Base-by-base conservation (phyloP, 2,888 invertebrate species). In the Catocala sponsa region DNA sequence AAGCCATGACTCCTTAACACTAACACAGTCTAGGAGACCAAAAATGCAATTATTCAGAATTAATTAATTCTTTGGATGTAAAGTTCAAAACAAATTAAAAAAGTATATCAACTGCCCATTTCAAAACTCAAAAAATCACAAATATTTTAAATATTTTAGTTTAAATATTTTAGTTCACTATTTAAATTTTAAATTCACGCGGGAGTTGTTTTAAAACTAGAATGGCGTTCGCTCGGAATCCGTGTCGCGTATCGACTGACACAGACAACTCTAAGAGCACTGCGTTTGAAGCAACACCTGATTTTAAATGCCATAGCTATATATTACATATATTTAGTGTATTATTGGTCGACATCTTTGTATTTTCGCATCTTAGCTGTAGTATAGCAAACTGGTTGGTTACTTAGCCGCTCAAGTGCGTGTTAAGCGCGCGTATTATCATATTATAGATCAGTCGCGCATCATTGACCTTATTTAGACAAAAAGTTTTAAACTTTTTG, bases 191-290 rank as follows among this genome's bases (percentile, higher is more conserved):
- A 68, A 71, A 75, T 80, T 68, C 75, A 78, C 87, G 87, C 88
- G 89, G 80, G 79, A 82, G 76, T 65, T 68, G 74, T 75, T 74
- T n/a, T 72, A 64, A 79, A 74, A 51, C 52, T 62, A 44, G 41
- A 58, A 67, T 65, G 62, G 73, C 88, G 90, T 86, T 80, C 74
- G 72, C 58, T 69, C 70, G 15, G 72, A 65, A 58, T 63, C 83
- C 72, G 75, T 72, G 82, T 71, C 81, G 78, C 76, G 76, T 75
- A 70, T 67, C 68, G 52, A 91, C 91, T 91, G 86, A 43, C 71
- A 79, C 38, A 65, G 44, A 12, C 38, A 50, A 38, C 42, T 48
- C 48, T 51, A 10, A 25, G 51, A 51, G 35, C 33, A 52, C 56
- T 53, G 49, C 38, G 48, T 43, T 58, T 25, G 72, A 76, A 72